Percentiles rank a stretch among this genome's conserved stretches.
These are phyloP conservation scores for Osmerus eperlanus DNA, from an alignment of 2,113 vertebrate species.

Conservation along the genomic window DNA sequence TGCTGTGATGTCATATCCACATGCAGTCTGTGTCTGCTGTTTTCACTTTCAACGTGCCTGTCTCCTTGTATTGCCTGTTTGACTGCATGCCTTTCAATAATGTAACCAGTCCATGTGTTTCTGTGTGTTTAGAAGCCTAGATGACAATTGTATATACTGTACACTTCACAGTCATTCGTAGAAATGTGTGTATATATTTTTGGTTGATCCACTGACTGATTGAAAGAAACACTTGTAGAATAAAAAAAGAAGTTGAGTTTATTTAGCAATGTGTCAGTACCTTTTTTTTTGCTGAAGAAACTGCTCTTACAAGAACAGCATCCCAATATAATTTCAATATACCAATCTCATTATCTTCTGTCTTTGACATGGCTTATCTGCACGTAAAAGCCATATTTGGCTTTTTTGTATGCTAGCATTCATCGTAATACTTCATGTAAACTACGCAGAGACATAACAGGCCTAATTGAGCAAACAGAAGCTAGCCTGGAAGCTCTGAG, in stretches of 20 bases:
- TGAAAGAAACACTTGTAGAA: slow-evolving; percentile 55
- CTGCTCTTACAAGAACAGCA: too few relatives aligned
- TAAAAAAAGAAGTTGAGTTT: slow-evolving; percentile 65
- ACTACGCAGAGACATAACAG: neutral
- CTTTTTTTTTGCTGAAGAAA: slow-evolving; percentile 15
- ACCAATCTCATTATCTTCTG: neutral
- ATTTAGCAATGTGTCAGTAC: slow-evolving; percentile 59
- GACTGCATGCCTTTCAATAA: slow-evolving; percentile 27
- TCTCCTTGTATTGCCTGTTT: slow-evolving; percentile 7
- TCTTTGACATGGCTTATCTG: too few relatives aligned
- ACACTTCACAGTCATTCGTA: slow-evolving; percentile 31
- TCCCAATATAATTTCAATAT: neutral
- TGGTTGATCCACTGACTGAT: slow-evolving; percentile 49
- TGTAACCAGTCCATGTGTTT: slow-evolving; percentile 27
- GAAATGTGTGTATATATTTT: slow-evolving; percentile 68
- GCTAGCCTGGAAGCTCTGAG: slow-evolving; percentile 51
- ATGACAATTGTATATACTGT: slow-evolving; percentile 36
- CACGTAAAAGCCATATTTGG: too few relatives aligned
- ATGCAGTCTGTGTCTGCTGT: slow-evolving; percentile 25
- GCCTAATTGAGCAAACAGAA: slow-evolving; percentile 12
- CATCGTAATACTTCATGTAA: neutral
- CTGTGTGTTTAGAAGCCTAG: slow-evolving; percentile 6
- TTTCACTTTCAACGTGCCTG: neutral
- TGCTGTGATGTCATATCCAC: neutral
- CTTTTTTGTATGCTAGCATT: neutral